Base-by-base conservation (phyloP, 2,113 vertebrate species). In the Motacilla alba region DNA sequence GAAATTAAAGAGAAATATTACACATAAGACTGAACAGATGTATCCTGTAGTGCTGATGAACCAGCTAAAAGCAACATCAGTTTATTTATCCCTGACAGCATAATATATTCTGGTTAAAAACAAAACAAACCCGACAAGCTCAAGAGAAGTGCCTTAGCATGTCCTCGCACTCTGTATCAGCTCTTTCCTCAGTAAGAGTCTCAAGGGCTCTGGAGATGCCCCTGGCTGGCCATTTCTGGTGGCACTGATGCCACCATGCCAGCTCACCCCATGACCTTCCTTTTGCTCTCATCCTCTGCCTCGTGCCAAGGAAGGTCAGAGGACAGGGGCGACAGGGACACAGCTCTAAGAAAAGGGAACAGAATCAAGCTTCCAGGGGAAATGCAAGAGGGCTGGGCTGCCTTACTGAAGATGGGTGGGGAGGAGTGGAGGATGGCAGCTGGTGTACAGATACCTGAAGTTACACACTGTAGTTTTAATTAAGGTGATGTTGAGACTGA, bases 1-100 rank as follows among this genome's bases (percentile, higher is more conserved):
- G 50, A 94, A 87, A 94, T 89, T 95, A 63, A 94, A 83, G 39
- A 87, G 59, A 92, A 96, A 89, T 94, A 82, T 56, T 70, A 83
- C 73, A 90, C 41, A 62, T 39, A 83, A 90, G 43, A 91, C 41
- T 66, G 87, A 97, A 85, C 20, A 94, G 82, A 92, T 85, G 82
- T 90, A 90, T 78, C 76, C 58, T n/a, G 72, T 18, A 80, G 46
- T 41, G 43, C 68, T 89, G 68, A 93, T 41, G 85, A 95, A 84
- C 78, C 67, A 95, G 82, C 72, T 93, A 93, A 89, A 96, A 96
- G 83, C 35, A 89, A n/a, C 50, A 90, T 77, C 83, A 41, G 66
- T 85, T 53, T 62, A 56, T 95, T 97, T 93, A 59, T 60, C 66
- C 16, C 50, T 59, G 89, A 46, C 69, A 87, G 62, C 23, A 31